Percentiles rank a stretch among this genome's conserved stretches.
phyloP scores from a whole-genome alignment of 2,797 vertebrate species.

The Malacoraja senta region DNA sequence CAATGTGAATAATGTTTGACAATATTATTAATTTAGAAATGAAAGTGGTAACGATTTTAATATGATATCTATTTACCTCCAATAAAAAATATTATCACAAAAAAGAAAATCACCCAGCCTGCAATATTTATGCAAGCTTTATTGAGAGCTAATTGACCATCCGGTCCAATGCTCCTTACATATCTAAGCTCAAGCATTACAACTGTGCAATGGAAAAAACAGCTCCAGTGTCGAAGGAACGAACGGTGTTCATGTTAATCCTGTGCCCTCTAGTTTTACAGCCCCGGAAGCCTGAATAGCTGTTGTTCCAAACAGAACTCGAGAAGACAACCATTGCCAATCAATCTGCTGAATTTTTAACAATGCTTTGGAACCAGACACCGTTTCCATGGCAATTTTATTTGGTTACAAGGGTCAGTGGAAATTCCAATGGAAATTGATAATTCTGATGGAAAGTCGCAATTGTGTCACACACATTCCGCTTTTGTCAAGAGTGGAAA shows the following conservation, averaged over 20 bases:
- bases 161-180: background rate
- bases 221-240: background rate
- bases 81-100: too few species aligned
- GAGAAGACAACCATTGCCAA: background rate
- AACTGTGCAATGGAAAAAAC: background rate
- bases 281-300: background rate
- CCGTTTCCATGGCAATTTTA: constrained; percentile 58
- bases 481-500: background rate
- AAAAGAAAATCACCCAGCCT: background rate
- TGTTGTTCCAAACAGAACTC: background rate
- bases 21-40: too few species aligned
- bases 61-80: too few species aligned
- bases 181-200: background rate
- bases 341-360: constrained; percentile 64
- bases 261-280: background rate
- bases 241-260: background rate
- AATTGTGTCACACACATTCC: background rate
- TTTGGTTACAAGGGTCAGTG: constrained; percentile 46
- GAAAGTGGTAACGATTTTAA: too few species aligned
- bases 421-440: constrained; percentile 38
- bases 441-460: constrained; percentile 23
- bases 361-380: constrained; percentile 63
- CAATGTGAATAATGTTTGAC: too few species aligned
- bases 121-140: background rate
- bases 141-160: background rate